Evolutionary conservation across 2,888 invertebrate genomes (phyloP), one percentile per base, ranked within the genome.

Genomic region (Falcaria lacertinaria): DNA sequence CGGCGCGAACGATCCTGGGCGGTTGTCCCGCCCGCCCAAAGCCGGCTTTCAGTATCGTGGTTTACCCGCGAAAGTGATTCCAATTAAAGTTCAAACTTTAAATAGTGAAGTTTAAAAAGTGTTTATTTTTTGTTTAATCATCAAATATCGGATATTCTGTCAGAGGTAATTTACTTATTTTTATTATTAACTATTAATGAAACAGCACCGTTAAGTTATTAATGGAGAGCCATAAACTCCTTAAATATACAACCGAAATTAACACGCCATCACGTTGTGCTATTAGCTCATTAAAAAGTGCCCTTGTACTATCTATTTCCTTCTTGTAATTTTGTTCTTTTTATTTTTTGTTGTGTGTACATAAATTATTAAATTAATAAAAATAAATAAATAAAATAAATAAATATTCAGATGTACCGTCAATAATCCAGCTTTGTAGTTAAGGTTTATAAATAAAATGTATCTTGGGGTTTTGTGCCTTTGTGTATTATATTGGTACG

Each of bases 11-110:
- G 52, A 43, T 43, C 38, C 49, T 49, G 63, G 74, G 73, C 66
- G 75, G 75, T 59, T 66, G 80, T 60, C 45, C 74, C 79, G 80
- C 77, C 77, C 81, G 79, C 80, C 76, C 69, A 45, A 37, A 48
- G 48, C 34, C 48, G 33, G 15, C 44, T 33, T 39, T 44, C 47
- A 43, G 44, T 55, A 54, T 55, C 61, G 64, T 57, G 62, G 48
- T 44, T 42, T 39, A 40, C 19, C 13, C 42, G 41, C 40, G 33
- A 34, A 34, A 28, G 34, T 43, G 41, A 39, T 42, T 43, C 32
- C 32, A 36, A 15, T 33, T 16, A 14, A 40, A 44, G 32, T 22
- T 14, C 16, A 22, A 33, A 32, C 32, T 37, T 33, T 35, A 45
- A 33, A 35, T 25, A 33, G 17, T 39, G 33, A 33, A 39, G 34